These are phyloP conservation scores for Channa striata DNA, from an alignment of 2,797 vertebrate genomes.

Conservation along the genomic window DNA sequence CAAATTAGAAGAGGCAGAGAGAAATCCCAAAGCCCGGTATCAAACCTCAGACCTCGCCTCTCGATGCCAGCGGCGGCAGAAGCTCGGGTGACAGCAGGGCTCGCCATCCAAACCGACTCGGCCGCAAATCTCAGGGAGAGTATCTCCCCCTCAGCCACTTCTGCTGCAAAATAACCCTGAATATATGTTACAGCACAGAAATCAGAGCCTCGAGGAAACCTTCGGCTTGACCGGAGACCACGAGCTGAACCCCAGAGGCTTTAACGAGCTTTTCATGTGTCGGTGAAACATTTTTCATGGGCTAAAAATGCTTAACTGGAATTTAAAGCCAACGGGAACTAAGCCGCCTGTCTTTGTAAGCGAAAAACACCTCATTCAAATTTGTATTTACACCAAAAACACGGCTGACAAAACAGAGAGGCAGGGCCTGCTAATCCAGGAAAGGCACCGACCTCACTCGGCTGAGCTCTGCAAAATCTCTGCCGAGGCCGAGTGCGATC, in stretches of 20 bases:
- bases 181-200: neutral
- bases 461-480: neutral
- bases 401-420: no score
- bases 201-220: neutral
- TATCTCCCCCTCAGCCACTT: slow-evolving; percentile 16
- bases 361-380: neutral
- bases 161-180: slow-evolving; percentile 5
- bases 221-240: slow-evolving; percentile 7
- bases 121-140: slow-evolving; percentile 42
- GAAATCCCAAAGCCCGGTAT: slow-evolving; percentile 27
- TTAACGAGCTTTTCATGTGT: neutral
- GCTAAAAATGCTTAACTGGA: neutral
- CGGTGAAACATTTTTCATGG: neutral
- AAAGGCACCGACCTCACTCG: neutral
- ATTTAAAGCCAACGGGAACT: neutral
- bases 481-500: neutral
- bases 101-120: neutral
- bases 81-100: slow-evolving; percentile 26
- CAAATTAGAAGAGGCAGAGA: slow-evolving; percentile 44
- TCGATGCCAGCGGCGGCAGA: neutral
- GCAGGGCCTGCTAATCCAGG: no score
- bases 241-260: slow-evolving; percentile 10
- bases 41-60: slow-evolving; percentile 35
- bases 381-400: neutral
- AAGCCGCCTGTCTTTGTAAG: neutral